phyloP scores from a whole-genome alignment of 2,888 invertebrate genomes.

The Mesoligia furuncula region DNA sequence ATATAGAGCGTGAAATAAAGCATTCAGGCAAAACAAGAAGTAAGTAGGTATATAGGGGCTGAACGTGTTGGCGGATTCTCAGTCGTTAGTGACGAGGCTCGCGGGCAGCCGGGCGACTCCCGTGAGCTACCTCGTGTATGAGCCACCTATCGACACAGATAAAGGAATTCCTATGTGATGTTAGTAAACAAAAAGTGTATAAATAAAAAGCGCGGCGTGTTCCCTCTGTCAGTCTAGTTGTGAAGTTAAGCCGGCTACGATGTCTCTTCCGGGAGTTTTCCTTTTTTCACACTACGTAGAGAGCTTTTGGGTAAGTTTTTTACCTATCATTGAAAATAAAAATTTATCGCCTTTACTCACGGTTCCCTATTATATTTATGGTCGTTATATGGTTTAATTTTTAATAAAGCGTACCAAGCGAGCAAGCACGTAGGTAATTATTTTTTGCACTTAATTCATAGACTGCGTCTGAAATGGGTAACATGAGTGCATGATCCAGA shows the following conservation, averaged over 20 bases:
- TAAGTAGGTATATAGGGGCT: conserved; percentile 87
- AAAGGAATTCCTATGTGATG: conserved; percentile 84
- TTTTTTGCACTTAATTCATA: conserved; percentile 63
- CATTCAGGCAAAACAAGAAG: conserved; percentile 86
- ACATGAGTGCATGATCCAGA: conserved; percentile 39
- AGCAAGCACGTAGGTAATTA: conserved; percentile 55
- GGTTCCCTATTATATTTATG: conserved; percentile 22
- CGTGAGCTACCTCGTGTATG: conserved; percentile 66
- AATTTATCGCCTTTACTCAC: conserved; percentile 24
- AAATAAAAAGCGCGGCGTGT: conserved; percentile 83
- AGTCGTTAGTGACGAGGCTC: conserved; percentile 79
- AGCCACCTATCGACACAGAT: conserved; percentile 72
- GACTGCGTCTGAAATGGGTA: conserved; percentile 55
- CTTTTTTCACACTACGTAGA: conserved; percentile 86
- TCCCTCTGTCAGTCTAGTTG: conserved; percentile 80
- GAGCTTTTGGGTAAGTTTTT: conserved; percentile 87
- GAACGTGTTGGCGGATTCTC: conserved; percentile 76
- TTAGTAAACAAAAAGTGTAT: conserved; percentile 89
- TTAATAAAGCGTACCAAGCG: conserved; percentile 55
- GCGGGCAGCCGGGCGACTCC: conserved; percentile 73
- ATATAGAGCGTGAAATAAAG: conserved; percentile 89
- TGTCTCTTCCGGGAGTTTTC: conserved; percentile 87
- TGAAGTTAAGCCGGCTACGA: conserved; percentile 80
- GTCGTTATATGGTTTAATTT: conserved; percentile 40
- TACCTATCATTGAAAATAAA: conserved; percentile 38